Percentiles rank a stretch among this genome's conserved stretches.
Conservation (phyloP, 1,140 invertebrate species). For the Geopemphigus sp. region DNA sequence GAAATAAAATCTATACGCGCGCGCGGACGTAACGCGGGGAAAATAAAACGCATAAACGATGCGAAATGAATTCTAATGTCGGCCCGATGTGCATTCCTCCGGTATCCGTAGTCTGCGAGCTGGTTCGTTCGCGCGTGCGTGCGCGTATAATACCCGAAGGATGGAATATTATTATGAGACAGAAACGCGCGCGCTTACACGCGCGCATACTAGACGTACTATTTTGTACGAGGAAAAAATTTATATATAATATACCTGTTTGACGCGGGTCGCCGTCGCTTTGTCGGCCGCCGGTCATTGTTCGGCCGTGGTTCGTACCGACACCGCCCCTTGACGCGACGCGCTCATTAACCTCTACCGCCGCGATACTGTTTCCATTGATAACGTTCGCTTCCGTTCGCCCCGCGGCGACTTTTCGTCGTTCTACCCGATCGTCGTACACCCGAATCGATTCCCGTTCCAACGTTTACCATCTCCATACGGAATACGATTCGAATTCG, state of each 20-base stretch:
- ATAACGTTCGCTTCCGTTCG: too few relatives aligned
- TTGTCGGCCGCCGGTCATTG: constrained; percentile 47
- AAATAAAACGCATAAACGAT: constrained; percentile 21
- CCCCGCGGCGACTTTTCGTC: too few relatives aligned
- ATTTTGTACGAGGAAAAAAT: background rate
- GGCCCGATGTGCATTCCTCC: background rate
- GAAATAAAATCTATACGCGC: too few relatives aligned
- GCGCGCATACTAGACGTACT: background rate
- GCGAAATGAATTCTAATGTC: constrained; percentile 33
- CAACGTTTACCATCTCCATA: too few relatives aligned
- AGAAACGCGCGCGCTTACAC: background rate
- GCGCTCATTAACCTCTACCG: constrained; percentile 32
- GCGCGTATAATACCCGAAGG: background rate
- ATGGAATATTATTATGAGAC: background rate
- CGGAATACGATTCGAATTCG: too few relatives aligned
- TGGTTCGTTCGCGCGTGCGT: background rate
- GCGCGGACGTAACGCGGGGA: background rate
- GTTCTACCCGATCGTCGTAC: too few relatives aligned
- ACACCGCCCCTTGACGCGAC: too few relatives aligned
- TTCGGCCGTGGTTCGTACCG: too few relatives aligned
- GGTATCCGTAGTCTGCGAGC: constrained; percentile 15
- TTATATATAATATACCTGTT: background rate
- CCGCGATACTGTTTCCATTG: background rate
- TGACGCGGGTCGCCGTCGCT: constrained; percentile 8
- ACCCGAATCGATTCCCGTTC: too few relatives aligned